Evolutionary conservation across 1,140 invertebrate species (phyloP), one percentile per base, ranked within the genome.

Genomic region (Lucilia cuprina): DNA sequence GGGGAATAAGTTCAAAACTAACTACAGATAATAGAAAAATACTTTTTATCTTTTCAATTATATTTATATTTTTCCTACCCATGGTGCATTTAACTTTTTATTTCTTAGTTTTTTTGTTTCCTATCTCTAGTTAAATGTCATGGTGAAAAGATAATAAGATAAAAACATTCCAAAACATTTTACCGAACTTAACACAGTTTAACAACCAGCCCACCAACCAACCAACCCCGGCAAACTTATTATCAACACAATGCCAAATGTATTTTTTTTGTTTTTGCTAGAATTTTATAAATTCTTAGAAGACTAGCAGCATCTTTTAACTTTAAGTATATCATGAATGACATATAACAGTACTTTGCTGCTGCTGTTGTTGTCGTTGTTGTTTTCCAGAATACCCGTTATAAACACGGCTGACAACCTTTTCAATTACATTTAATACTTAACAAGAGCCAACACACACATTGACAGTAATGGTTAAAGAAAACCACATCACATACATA

Each of bases 371-470:
- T 17, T 30, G 25, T 65, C 49, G 60, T 19, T 65, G 14, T 65
- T 19, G 14, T 65, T 65, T 70, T 21, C n/a, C 65, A 19, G 8
- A 19, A 21, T 70, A 70, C 8, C 65, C 65, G 19, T 1, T n/a
- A 70, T 70, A 70, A 70, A 70, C 65, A 70, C 65, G 65, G n/a
- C 25, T 70, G 65, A 70, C 65, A 70, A 21, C 65, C 65, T 70
- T 70, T 70, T 70, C 65, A 70, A 70, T 70, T 70, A 70, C 65
- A 21, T 12, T 70, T 70, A 19, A 19, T 25, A 25, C 50, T 55
- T 55, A 55, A 55, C 50, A 55, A 13, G 12, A 8, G 17, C 17
- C 4, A 13, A 55, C 17, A 55, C 50, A 55, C 13, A 14, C 13
- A 55, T 55, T 41, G 41, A 8, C 41, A 41, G 41, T 41, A 10